Base-by-base conservation (phyloP, 2,797 vertebrate species). In the Cuniculus paca region DNA sequence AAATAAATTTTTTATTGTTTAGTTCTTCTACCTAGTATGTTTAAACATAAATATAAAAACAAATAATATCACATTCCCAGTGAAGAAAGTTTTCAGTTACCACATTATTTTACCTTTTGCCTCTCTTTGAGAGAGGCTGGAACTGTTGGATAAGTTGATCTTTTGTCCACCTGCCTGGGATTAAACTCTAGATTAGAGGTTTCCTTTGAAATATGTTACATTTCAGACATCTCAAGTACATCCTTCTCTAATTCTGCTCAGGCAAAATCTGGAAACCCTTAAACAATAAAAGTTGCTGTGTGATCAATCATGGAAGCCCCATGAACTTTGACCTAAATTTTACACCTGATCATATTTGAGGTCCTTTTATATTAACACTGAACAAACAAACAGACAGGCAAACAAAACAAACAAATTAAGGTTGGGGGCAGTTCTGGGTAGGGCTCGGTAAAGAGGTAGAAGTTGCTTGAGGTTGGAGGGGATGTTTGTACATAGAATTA, bases 181-280 rank as follows among this genome's bases (percentile, higher is more conserved):
- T 89, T 61, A 17, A 88, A 50, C 5, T 28, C 13, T 75, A 77
- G 58, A 42, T 14, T 39, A 17, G 42, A 20, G 14, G 24, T 63
- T 95, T 96, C 34, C 5, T 70, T 70, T 89, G 83, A 89, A 89
- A 96, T 83, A 56, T 82, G 26, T 63, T 93, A 61, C 42, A 84
- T 31, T 63, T 68, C 11, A 63, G 42, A 70, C 31, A 79, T 39
- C 83, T 86, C 42, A 94, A 82, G 79, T 68, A 61, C 2, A 39
- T 14, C 39, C 20, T 94, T 34, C 82, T n/a, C 80, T 63, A 54
- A 81, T 61, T 24, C 54, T 74, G 36, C n/a, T 87, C 65, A 87
- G 56, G 52, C 39, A 56, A 95, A 88, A 77, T 34, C 39, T 77
- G 13, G 31, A 19, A 58, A 42, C 45, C 65, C 50, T 93, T 61